Evolutionary conservation across 2,113 vertebrate genomes (phyloP).

Genomic region (Microtus ochrogaster): DNA sequence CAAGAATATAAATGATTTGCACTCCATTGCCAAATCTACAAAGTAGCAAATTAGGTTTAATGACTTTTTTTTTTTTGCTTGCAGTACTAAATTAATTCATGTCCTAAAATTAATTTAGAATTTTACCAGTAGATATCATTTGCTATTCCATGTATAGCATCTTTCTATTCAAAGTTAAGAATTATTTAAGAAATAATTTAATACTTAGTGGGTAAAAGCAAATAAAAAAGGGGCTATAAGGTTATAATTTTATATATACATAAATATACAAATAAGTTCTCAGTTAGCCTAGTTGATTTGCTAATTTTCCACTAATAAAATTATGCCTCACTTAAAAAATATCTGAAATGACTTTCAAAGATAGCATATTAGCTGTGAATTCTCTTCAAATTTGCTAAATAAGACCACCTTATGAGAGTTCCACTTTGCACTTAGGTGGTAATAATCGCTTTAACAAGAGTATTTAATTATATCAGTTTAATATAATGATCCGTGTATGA

Average conservation of each 20-base stretch:
- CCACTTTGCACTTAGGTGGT: conserved; percentile 46
- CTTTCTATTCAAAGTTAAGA: conserved; percentile 56
- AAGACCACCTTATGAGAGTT: conserved; percentile 9
- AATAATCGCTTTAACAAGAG: conserved; percentile 49
- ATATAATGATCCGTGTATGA: background rate
- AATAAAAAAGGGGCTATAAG: conserved; percentile 1
- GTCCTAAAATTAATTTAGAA: conserved; percentile 55
- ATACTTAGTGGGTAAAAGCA: conserved; percentile 17
- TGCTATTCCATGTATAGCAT: background rate
- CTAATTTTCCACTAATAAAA: background rate
- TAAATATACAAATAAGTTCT: background rate
- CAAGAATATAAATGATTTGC: conserved; percentile 33
- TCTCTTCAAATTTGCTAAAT: conserved; percentile 20
- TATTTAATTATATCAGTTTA: conserved; percentile 18
- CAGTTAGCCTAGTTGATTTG: background rate
- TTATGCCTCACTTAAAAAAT: background rate
- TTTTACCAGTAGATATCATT: background rate
- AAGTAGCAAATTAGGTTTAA: conserved; percentile 30
- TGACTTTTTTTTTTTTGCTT: conserved; percentile 38
- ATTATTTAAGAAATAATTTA: conserved; percentile 58
- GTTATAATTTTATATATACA: conserved; percentile 11
- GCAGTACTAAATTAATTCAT: background rate
- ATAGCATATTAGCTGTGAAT: conserved; percentile 28
- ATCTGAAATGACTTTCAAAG: conserved; percentile 49
- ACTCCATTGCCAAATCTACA: background rate